Percentiles rank a stretch among this genome's conserved stretches.
Conservation (phyloP, 2,113 vertebrate genomes). For the Microcebus jonahi region DNA sequence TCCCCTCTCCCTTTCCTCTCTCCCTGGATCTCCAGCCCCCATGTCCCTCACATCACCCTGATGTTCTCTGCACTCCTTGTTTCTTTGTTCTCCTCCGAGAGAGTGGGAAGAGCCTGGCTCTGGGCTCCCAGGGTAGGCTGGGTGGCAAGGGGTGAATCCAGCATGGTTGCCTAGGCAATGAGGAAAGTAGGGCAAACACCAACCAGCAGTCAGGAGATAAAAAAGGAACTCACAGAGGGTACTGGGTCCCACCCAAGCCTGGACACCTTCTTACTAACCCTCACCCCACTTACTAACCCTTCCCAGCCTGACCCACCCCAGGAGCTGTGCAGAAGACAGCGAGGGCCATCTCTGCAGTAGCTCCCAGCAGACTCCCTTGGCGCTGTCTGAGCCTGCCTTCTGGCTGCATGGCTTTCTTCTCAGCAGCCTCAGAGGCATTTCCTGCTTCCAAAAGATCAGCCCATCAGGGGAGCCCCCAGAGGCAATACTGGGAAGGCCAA, state of each 20-base stretch:
- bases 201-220: no score
- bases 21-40: neutral
- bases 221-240: neutral
- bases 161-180: neutral
- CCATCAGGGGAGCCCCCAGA: neutral
- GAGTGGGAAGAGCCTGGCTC: neutral
- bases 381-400: neutral
- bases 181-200: neutral
- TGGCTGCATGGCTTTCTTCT: neutral
- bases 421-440: neutral
- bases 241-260: neutral
- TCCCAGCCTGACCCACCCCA: neutral
- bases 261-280: neutral
- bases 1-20: neutral
- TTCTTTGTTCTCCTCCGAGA: neutral
- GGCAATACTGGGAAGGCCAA: neutral
- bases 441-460: neutral
- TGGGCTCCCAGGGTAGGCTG: neutral
- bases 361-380: neutral
- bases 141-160: neutral
- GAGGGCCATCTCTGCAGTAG: neutral
- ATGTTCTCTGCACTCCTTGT: neutral
- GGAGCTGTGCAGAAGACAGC: neutral
- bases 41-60: fast-evolving
- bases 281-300: neutral